Evolutionary conservation across 2,797 vertebrate species (phyloP).

Genomic region (Oreochromis mossambicus): DNA sequence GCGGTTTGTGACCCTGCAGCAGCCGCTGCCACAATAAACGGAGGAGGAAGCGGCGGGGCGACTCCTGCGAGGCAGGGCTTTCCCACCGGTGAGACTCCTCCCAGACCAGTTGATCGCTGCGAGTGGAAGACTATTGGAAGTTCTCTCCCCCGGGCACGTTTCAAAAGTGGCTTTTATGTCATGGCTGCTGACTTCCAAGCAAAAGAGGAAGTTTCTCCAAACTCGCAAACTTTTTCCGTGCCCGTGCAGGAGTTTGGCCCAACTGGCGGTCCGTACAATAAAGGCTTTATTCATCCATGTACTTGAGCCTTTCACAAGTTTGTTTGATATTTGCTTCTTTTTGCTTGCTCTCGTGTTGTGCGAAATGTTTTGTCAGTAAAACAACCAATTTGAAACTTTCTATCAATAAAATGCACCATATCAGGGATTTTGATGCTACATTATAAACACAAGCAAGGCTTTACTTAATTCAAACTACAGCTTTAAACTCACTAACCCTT

Average conservation of each 20-base stretch:
- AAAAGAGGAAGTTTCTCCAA: not conserved
- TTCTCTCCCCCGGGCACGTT: slow-evolving; percentile 10
- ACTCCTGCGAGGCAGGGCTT: slow-evolving; percentile 30
- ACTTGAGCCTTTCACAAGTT: not conserved
- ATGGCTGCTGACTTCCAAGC: not conserved
- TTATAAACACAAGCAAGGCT: not conserved
- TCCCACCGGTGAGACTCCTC: slow-evolving; percentile 62
- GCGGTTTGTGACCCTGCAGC: slow-evolving; percentile 3
- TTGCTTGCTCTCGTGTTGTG: not conserved
- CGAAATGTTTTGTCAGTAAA: not conserved
- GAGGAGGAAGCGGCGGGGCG: slow-evolving; percentile 32
- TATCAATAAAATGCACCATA: not conserved
- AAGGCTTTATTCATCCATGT: not conserved
- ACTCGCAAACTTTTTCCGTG: not conserved
- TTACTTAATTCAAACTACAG: not conserved
- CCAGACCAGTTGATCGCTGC: slow-evolving; percentile 16
- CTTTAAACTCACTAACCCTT: not conserved
- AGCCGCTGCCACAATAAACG: slow-evolving; percentile 23
- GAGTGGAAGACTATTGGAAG: slow-evolving; percentile 34
- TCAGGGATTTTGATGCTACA: not conserved
- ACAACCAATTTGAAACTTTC: not conserved
- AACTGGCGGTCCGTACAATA: not conserved
- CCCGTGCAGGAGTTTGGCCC: not conserved
- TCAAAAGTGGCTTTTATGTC: slow-evolving; percentile 19
- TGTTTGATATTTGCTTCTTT: not conserved